phyloP scores from a whole-genome alignment of 2,113 vertebrate species.

The Amphiprion percula region DNA sequence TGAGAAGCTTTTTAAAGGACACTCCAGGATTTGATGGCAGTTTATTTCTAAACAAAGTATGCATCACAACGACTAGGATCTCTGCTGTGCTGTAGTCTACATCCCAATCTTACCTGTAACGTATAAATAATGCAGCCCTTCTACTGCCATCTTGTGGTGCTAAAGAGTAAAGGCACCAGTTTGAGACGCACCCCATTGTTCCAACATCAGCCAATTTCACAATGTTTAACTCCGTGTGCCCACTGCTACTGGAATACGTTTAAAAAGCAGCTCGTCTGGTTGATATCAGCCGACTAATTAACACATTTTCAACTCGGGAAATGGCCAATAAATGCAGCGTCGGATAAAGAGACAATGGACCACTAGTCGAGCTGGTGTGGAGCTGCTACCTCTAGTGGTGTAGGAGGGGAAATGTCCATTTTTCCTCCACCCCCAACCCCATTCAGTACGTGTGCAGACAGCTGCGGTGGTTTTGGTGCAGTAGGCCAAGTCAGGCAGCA shows the following conservation, averaged over 20 bases:
- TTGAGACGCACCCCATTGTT: conserved; percentile 68
- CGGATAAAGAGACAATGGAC: conserved; percentile 33
- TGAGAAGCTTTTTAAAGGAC: conserved; percentile 51
- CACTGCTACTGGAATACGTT: background rate
- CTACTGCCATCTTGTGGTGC: conserved; percentile 73
- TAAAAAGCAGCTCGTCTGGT: background rate
- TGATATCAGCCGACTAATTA: background rate
- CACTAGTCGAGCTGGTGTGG: conserved; percentile 1
- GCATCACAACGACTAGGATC: conserved; percentile 7
- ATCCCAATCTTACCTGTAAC: conserved; percentile 59
- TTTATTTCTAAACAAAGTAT: conserved; percentile 29
- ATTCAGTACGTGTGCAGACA: conserved; percentile 43
- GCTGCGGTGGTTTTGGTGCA: conserved; percentile 57
- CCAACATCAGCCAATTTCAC: conserved; percentile 46
- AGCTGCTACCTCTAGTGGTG: conserved; percentile 69
- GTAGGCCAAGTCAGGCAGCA: conserved; percentile 48
- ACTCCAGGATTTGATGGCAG: conserved; percentile 52
- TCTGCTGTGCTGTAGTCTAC: background rate
- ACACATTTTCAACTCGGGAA: background rate
- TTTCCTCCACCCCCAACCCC: background rate
- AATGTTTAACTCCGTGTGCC: background rate
- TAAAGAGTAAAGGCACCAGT: conserved; percentile 31
- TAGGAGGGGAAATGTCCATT: conserved; percentile 21
- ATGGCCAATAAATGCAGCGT: conserved; percentile 32
- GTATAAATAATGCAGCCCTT: conserved; percentile 26